Conservation (phyloP, 2,888 invertebrate species). For the Melanostoma mellinum region DNA sequence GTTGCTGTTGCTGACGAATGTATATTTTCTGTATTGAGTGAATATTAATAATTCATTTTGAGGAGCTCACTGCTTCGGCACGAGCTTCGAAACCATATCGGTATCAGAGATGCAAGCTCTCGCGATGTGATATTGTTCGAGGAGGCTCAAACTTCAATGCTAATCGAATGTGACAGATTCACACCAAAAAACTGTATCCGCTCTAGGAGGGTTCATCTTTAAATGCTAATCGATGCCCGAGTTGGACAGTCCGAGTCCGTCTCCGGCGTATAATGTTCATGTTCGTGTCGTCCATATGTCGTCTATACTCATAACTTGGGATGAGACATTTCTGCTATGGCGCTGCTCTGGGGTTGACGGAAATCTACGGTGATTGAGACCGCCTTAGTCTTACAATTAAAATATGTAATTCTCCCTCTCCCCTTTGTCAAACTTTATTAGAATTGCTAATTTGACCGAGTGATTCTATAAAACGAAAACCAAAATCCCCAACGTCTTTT, state of each 20-base stretch:
- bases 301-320: slow-evolving; percentile 29
- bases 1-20: slow-evolving; percentile 25
- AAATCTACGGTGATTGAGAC: slow-evolving; percentile 58
- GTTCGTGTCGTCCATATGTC: slow-evolving; percentile 19
- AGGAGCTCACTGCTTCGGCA: slow-evolving; percentile 31
- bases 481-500: slow-evolving; percentile 24
- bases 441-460: slow-evolving; percentile 67
- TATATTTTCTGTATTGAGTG: slow-evolving; percentile 3
- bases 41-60: slow-evolving; percentile 68
- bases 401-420: slow-evolving; percentile 33
- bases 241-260: neutral
- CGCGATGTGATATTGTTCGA: slow-evolving; percentile 3
- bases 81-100: slow-evolving; percentile 37
- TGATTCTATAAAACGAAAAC: slow-evolving; percentile 24
- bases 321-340: slow-evolving; percentile 24
- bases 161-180: slow-evolving; percentile 65
- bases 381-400: slow-evolving; percentile 58
- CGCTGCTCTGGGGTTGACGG: slow-evolving; percentile 49
- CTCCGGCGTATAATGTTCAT: slow-evolving; percentile 20
- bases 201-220: slow-evolving; percentile 46
- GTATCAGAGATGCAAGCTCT: slow-evolving; percentile 26
- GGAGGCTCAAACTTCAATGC: slow-evolving; percentile 45
- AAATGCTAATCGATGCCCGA: slow-evolving; percentile 61
- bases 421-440: slow-evolving; percentile 32
- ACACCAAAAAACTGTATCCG: slow-evolving; percentile 56